Conservation (phyloP, 2,888 invertebrate species). For the Leptopilina myrica region DNA sequence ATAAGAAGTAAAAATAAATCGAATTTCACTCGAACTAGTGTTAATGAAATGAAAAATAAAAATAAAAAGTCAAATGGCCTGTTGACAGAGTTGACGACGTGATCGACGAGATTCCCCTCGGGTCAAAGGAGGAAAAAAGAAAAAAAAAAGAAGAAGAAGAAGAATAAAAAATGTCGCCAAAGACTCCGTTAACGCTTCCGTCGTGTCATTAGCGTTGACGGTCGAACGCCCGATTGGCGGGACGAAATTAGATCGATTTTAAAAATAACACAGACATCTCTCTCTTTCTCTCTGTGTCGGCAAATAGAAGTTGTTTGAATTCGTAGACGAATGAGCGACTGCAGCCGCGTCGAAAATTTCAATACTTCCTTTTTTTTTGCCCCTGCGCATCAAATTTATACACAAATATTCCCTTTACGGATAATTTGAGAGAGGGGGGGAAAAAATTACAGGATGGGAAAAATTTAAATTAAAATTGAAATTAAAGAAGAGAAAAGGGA, state of each 20-base stretch:
- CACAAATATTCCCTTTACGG: background rate
- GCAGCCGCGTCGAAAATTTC: background rate
- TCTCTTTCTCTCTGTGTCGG: slow-evolving; percentile 14
- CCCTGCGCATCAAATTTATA: background rate
- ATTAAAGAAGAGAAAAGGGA: no score
- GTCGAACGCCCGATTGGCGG: slow-evolving; percentile 37
- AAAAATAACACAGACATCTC: slow-evolving; percentile 49
- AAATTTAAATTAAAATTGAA: no score
- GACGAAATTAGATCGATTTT: slow-evolving; percentile 52
- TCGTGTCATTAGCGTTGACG: slow-evolving; percentile 45
- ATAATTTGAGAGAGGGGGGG: no score
- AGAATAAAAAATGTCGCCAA: slow-evolving; percentile 6
- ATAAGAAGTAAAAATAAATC: background rate
- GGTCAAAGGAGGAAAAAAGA: background rate
- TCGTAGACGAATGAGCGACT: slow-evolving; percentile 39
- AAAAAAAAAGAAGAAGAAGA: no score
- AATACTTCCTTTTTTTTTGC: background rate
- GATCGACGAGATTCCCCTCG: slow-evolving; percentile 17
- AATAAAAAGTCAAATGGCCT: background rate
- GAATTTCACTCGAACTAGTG: no score
- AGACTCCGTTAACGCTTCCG: slow-evolving; percentile 25
- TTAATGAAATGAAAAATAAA: no score
- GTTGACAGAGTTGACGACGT: slow-evolving; percentile 12
- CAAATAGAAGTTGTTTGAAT: slow-evolving; percentile 36
- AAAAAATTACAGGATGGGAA: background rate